Base-by-base conservation (phyloP, 2,888 invertebrate species). In the Hipparchia sbordonii region DNA sequence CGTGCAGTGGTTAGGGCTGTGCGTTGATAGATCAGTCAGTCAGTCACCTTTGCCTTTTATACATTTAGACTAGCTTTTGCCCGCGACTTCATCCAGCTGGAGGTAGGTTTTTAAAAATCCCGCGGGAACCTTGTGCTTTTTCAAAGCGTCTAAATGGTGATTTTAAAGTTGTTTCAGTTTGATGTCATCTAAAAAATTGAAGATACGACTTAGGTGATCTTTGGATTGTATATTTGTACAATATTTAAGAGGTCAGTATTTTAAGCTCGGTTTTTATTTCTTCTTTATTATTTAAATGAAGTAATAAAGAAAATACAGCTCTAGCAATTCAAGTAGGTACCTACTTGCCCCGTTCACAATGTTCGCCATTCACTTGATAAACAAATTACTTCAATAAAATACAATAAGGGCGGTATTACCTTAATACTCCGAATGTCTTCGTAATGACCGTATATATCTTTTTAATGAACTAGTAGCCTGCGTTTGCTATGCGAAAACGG, bases 371-470 rank as follows among this genome's bases (percentile, higher is more conserved):
- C 67, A 66, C 69, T 72, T 63, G n/a, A 78, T 71, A 76, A 77
- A 79, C 78, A 82, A 81, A 84, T 79, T 79, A 78, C 81, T 78
- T 80, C 77, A 80, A 85, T 84, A 85, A 81, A 77, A 84, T 83
- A 79, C 80, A 74, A 73, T 79, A 80, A 79, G 79, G 81, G 80
- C 81, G 79, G 81, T 84, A 86, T 87, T 87, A 88, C 81, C 79
- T 80, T 86, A 85, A 85, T 86, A 84, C 81, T 81, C 82, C 79
- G 80, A 87, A 89, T 87, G 87, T 88, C 87, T 80, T 77, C 83
- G 79, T 90, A 90, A 92, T 92, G 89, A 89, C 89, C 88, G 83
- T 83, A 91, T 92, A 89, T 88, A 90, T 92, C 91, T 91, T 87
- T 90, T 89, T 89, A 92, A 92, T 91, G 90, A 91, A 90, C 90